phyloP scores from a whole-genome alignment of 2,888 invertebrate genomes.

The Clanis bilineata region DNA sequence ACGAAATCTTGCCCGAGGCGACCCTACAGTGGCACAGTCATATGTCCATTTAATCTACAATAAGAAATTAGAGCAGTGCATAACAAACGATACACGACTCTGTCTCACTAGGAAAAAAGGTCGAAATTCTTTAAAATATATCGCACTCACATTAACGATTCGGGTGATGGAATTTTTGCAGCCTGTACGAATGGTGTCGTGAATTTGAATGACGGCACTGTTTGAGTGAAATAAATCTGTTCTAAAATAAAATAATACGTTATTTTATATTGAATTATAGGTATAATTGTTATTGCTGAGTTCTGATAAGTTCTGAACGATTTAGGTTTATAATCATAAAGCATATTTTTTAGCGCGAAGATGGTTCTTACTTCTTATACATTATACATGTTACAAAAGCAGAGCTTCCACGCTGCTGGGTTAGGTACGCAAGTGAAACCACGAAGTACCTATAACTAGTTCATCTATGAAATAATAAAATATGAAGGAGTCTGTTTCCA shows the following conservation, averaged over 20 bases:
- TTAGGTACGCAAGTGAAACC: no score
- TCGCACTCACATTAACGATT: slow-evolving; percentile 32
- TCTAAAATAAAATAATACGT: no score
- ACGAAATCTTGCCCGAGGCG: slow-evolving; percentile 52
- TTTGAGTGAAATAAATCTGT: background rate
- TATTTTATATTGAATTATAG: background rate
- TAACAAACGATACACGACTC: slow-evolving; percentile 36
- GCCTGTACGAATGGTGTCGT: slow-evolving; percentile 21
- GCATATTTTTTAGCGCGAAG: no score
- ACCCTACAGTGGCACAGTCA: slow-evolving; percentile 45
- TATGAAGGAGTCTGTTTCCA: no score
- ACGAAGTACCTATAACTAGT: no score
- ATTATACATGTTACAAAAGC: no score
- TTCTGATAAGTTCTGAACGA: no score
- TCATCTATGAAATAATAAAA: no score
- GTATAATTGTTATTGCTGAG: no score
- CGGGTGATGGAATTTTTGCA: slow-evolving; percentile 32
- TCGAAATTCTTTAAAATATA: slow-evolving; percentile 42
- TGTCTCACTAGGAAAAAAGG: slow-evolving; percentile 41
- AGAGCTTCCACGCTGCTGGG: no score
- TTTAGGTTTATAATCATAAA: no score
- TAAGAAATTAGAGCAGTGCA: slow-evolving; percentile 44
- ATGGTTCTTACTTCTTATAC: no score
- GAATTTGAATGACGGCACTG: background rate
- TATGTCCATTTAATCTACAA: slow-evolving; percentile 72